phyloP scores from a whole-genome alignment of 2,113 vertebrate species.

The Mirounga angustirostris region DNA sequence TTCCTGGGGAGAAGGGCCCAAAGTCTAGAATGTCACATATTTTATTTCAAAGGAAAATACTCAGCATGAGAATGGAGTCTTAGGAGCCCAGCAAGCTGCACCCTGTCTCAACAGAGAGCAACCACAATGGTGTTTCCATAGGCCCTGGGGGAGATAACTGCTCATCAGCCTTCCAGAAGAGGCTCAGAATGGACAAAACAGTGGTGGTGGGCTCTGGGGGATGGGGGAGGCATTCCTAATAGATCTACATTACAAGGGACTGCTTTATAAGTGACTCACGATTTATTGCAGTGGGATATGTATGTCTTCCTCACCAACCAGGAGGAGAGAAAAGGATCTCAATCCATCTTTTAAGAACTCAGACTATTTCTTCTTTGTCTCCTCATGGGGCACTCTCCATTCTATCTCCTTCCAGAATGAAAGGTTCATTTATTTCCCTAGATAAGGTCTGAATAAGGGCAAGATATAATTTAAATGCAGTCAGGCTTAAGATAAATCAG shows the following conservation, averaged over 20 bases:
- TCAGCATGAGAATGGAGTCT: not conserved
- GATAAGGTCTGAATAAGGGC: constrained; percentile 79
- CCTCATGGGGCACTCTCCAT: constrained; percentile 65
- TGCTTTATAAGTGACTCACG: constrained; percentile 17
- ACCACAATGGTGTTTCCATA: not conserved
- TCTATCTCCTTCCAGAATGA: constrained; percentile 79
- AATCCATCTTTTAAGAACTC: constrained; percentile 78
- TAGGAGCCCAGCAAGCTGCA: not conserved
- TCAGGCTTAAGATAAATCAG: constrained; percentile 79
- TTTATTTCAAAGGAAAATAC: constrained; percentile 53
- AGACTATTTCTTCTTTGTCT: constrained; percentile 76
- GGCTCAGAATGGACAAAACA: not conserved
- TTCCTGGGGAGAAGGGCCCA: not conserved
- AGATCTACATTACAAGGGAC: constrained; percentile 11
- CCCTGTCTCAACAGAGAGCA: not conserved
- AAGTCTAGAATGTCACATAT: constrained; percentile 32
- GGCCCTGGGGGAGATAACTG: not conserved
- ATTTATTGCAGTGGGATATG: constrained; percentile 54
- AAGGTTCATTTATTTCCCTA: constrained; percentile 80
- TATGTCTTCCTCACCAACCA: constrained; percentile 55
- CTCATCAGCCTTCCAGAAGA: not conserved
- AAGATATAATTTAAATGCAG: constrained; percentile 75
- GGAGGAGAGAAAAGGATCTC: constrained; percentile 55
- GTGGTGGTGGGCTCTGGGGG: not conserved
- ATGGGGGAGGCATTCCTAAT: not conserved